A percentile compares a stretch with the other conserved stretches of the same genome.
These are phyloP conservation scores for Symphodus melops DNA, from an alignment of 2,113 vertebrate genomes.

Conservation along the genomic window DNA sequence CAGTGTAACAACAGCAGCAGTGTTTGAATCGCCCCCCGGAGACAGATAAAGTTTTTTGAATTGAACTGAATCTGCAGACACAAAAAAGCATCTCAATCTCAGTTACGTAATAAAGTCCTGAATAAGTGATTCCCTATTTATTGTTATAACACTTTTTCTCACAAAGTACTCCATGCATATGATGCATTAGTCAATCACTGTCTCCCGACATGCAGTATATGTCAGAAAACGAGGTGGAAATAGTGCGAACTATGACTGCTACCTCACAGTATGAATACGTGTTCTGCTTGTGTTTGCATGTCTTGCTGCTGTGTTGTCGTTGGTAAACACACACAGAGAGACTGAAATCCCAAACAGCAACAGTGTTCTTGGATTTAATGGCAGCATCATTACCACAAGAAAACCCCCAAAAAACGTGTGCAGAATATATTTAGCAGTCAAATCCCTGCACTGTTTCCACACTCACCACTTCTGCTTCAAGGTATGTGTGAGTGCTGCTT, in stretches of 20 bases:
- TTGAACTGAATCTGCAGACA: not conserved
- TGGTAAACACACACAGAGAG: constrained; percentile 30
- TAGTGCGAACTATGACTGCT: not conserved
- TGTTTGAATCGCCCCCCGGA: no score
- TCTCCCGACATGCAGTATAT: no score
- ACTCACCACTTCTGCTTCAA: not conserved
- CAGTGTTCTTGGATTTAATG: constrained; percentile 17
- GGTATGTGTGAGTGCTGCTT: not conserved
- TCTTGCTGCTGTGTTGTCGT: not conserved
- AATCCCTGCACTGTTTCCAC: not conserved
- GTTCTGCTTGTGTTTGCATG: constrained; percentile 16
- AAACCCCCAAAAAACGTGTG: not conserved
- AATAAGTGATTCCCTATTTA: no score
- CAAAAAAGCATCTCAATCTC: no score
- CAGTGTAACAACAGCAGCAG: no score
- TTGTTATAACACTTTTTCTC: no score
- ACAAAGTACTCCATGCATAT: no score
- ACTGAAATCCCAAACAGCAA: not conserved
- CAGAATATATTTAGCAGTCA: not conserved
- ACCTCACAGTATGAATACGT: not conserved
- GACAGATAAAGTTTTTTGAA: no score
- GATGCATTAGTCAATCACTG: no score
- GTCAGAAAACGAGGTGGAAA: no score
- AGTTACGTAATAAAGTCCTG: no score
- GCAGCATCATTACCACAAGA: not conserved